Conservation (phyloP, 2,888 invertebrate species). For the Campopleginae sp. region DNA sequence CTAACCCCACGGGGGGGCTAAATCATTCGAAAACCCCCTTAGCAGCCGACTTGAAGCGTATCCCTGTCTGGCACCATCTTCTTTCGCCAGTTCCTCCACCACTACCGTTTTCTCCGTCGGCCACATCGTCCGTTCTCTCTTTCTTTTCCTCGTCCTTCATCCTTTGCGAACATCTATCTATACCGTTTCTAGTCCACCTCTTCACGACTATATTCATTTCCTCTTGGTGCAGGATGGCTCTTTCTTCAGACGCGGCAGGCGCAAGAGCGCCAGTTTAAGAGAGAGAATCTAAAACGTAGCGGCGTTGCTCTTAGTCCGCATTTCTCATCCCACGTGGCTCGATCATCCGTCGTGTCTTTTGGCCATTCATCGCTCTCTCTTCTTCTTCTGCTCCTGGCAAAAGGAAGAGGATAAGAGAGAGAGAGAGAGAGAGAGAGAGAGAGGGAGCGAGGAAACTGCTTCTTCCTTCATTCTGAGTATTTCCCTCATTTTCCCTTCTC, state of each 20-base stretch:
- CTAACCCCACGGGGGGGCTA: constrained; percentile 82
- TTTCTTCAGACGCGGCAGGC: constrained; percentile 45
- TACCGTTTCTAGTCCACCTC: constrained; percentile 55
- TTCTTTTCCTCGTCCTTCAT: constrained; percentile 34
- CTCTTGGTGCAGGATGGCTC: constrained; percentile 32
- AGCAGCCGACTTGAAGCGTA: constrained; percentile 68
- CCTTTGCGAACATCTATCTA: constrained; percentile 61
- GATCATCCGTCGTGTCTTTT: constrained; percentile 53
- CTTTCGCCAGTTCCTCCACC: constrained; percentile 35
- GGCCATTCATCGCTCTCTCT: constrained; percentile 48
- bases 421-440: neutral
- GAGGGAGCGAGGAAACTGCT: neutral
- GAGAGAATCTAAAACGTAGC: constrained; percentile 54
- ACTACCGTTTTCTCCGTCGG: constrained; percentile 56
- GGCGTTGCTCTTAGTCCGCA: constrained; percentile 60
- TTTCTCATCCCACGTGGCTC: constrained; percentile 55
- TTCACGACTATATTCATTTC: constrained; percentile 46
- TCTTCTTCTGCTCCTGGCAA: constrained; percentile 32
- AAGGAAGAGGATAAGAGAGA: neutral
- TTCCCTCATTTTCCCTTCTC: constrained; percentile 47
- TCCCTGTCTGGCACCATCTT: constrained; percentile 54
- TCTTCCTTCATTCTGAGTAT: constrained; percentile 27
- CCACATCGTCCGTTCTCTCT: constrained; percentile 47
- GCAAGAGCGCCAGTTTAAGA: constrained; percentile 55
- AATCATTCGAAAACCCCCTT: constrained; percentile 79